Evolutionary conservation across 2,888 invertebrate genomes (phyloP), one percentile per base, ranked within the genome.

Genomic region (Melinaea marsaeus): DNA sequence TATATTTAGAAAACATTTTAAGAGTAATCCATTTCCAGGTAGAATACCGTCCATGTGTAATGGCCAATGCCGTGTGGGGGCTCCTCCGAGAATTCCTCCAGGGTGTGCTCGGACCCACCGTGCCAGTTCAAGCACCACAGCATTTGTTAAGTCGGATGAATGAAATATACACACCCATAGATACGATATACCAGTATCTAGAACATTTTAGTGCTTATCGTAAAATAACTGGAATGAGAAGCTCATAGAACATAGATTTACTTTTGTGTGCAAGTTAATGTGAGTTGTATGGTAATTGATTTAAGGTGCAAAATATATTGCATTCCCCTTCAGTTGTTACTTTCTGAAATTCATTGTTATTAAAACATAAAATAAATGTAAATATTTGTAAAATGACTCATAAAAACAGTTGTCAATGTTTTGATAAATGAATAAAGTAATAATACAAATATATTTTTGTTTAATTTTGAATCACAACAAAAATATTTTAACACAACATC

Each of bases 151-250:
- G 92, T 72, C 92, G 94, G 68, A 94, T 96, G 94, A 96, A 95
- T 77, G 96, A 96, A 59, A 92, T 95, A 61, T 98, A 97, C 84
- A 95, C 95, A 37, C 97, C 98, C 0, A 94, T 97, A 72, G 98
- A 98, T 81, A 98, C 98, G 0, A 95, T 98, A 68, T 96, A 97
- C 73, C 98, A 98, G 80, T 98, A 98, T 81, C 91, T 98, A 77
- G 98, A 98, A 85, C 97, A 98, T 79, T 98, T 98, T 80, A 95
- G 95, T 67, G 94, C 95, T 62, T 97, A 96, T 75, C 93, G 97
- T 63, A 98, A 98, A 80, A 91, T 94, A 1, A 93, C 94, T 0
- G 93, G 94, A 0, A 64, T 87, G 63, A 75, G 89, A 58, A 81
- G 72, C 71, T 73, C 82, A 4, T 83, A 75, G 56, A 45, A 9